These are phyloP conservation scores for Ochropacha duplaris DNA, from an alignment of 2,888 invertebrate genomes.

Conservation along the genomic window DNA sequence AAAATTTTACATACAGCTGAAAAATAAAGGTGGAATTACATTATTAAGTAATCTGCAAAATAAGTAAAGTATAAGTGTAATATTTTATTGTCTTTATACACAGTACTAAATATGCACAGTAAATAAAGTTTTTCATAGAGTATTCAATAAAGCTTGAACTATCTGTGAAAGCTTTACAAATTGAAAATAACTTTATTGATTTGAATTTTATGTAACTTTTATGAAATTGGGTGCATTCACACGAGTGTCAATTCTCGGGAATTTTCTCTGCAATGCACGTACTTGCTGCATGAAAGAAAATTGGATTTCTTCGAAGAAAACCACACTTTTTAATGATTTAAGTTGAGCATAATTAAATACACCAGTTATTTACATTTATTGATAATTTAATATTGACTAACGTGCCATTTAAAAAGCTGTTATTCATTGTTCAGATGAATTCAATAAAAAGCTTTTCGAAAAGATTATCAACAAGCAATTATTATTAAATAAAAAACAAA, in stretches of 20 bases:
- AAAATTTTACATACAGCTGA: too few species aligned
- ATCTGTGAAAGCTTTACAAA: constrained; percentile 10
- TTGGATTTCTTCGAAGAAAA: not conserved
- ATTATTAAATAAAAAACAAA: too few species aligned
- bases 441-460: too few species aligned
- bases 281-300: not conserved
- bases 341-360: not conserved
- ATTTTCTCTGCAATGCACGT: not conserved
- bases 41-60: too few species aligned
- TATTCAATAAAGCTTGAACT: constrained; percentile 7
- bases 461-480: too few species aligned
- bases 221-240: not conserved
- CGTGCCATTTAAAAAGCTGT: not conserved
- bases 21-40: too few species aligned
- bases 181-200: constrained; percentile 2
- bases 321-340: not conserved
- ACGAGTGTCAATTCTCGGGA: not conserved
- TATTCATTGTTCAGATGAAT: not conserved
- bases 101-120: not conserved
- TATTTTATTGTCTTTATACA: constrained; percentile 1
- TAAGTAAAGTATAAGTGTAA: too few species aligned
- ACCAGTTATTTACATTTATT: not conserved
- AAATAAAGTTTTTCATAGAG: not conserved
- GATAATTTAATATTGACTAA: not conserved
- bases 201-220: not conserved